phyloP scores from a whole-genome alignment of 2,113 vertebrate species.

The Archocentrus centrarchus region DNA sequence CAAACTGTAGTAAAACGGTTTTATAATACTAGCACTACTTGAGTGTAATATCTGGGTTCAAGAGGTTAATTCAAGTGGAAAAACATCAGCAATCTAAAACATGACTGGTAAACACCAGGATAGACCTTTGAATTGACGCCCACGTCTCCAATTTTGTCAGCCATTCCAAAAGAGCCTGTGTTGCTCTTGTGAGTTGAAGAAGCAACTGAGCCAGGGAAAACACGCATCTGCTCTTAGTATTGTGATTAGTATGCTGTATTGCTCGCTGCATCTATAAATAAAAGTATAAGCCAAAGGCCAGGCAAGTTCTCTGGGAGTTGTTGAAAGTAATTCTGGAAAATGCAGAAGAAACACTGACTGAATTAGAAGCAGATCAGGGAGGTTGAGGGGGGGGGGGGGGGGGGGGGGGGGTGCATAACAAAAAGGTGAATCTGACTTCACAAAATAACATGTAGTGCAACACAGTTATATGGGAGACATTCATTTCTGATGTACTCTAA shows the following conservation, averaged over 20 bases:
- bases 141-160: slow-evolving; percentile 15
- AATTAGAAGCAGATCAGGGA: slow-evolving; percentile 19
- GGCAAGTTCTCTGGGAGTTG: slow-evolving; percentile 12
- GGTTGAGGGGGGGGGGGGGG: background rate
- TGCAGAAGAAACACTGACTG: slow-evolving; percentile 9
- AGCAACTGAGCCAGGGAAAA: slow-evolving; percentile 6
- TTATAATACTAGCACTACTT: background rate
- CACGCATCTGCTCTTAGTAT: background rate
- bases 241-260: slow-evolving; percentile 38
- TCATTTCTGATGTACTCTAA: background rate
- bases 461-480: background rate
- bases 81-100: slow-evolving; percentile 6
- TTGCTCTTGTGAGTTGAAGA: slow-evolving; percentile 13
- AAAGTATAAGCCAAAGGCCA: slow-evolving; percentile 1
- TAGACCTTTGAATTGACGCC: slow-evolving; percentile 3
- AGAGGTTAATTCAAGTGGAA: slow-evolving; percentile 16
- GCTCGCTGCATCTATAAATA: slow-evolving; percentile 26
- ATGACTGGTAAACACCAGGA: slow-evolving; percentile 16
- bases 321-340: slow-evolving; percentile 23
- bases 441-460: background rate
- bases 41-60: slow-evolving; percentile 15
- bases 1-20: background rate
- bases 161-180: background rate
- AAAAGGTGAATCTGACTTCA: slow-evolving; percentile 14
- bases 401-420: background rate